Base-by-base conservation (phyloP, 2,113 vertebrate genomes). In the Pyrgilauda ruficollis region DNA sequence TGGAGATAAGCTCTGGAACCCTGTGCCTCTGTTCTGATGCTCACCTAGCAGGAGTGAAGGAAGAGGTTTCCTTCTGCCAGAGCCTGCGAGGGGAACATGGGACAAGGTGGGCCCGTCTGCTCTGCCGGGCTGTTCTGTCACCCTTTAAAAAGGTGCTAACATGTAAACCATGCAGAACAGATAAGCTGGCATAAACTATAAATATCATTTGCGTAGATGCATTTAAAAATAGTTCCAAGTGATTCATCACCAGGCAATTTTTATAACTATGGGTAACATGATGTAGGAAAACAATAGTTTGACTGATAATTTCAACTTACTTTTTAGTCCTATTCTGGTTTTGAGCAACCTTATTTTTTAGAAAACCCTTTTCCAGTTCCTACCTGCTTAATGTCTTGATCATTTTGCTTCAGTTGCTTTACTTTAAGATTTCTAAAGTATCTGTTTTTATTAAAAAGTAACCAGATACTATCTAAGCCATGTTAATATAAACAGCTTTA, bases 161-260 rank as follows among this genome's bases (percentile, higher is more conserved):
- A 97, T 61, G 96, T 96, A 96, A 96, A 96, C 76, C 94, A 97
- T 39, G 91, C 92, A 97, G 94, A 91, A 96, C 92, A 98, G 95
- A 98, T 98, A 97, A 98, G 96, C 94, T 97, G 69, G 87, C 82
- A 93, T 91, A 91, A 97, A 97, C 95, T 98, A 97, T 97, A 98
- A 98, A 98, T 98, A 98, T 87, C 86, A 83, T 95, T 79, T 97
- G 87, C 95, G 79, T 97, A 96, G 91, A 97, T 91, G 95, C 94
- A 75, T 88, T 97, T 97, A 97, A 97, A 98, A 98, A 98, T 98
- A 98, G 96, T 94, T 94, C 55, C n/a, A 90, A 97, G 91, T 97
- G 96, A 96, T 97, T 97, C 96, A 96, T 97, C 93, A 85, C 82
- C 90, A 89, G 97, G 74, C 94, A 91, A 53, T 97, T 97, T 96